These are phyloP conservation scores for Dinothrombium tinctorium DNA, from an alignment of 1,140 invertebrate species.

Conservation along the genomic window DNA sequence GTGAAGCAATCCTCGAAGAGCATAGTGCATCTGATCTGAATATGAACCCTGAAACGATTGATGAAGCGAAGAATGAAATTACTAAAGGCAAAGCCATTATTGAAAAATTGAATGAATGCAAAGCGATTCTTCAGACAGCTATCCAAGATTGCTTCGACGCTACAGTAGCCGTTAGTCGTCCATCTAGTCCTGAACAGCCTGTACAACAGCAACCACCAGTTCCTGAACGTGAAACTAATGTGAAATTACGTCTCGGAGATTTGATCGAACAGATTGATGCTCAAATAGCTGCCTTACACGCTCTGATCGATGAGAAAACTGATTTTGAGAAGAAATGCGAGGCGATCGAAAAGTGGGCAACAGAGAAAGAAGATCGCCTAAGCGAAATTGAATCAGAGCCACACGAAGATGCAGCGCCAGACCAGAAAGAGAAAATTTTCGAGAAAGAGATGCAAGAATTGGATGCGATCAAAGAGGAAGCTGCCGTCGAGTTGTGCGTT, in stretches of 20 bases:
- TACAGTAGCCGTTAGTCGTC: slow-evolving; percentile 64
- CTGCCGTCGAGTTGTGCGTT: no score
- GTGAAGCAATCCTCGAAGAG: slow-evolving; percentile 51
- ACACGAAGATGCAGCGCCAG: no score
- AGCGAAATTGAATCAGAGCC: no score
- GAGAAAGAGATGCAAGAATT: no score
- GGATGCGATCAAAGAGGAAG: no score
- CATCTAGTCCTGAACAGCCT: slow-evolving; percentile 58
- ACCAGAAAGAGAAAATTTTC: no score
- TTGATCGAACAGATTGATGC: slow-evolving; percentile 63
- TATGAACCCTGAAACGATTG: slow-evolving; percentile 33
- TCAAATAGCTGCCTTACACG: neutral
- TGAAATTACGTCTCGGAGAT: slow-evolving; percentile 57
- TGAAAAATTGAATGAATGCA: slow-evolving; percentile 51
- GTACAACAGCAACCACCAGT: slow-evolving; percentile 41
- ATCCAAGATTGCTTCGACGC: slow-evolving; percentile 76
- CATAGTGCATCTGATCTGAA: slow-evolving; percentile 27
- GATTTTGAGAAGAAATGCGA: no score
- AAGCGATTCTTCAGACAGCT: slow-evolving; percentile 53
- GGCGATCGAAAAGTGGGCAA: no score
- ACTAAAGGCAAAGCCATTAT: slow-evolving; percentile 40
- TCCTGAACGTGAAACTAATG: slow-evolving; percentile 52
- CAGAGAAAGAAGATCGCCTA: no score
- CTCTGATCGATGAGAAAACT: no score
- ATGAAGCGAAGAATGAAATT: slow-evolving; percentile 40